phyloP scores from a whole-genome alignment of 1,140 invertebrate species.

The Papilio polytes region DNA sequence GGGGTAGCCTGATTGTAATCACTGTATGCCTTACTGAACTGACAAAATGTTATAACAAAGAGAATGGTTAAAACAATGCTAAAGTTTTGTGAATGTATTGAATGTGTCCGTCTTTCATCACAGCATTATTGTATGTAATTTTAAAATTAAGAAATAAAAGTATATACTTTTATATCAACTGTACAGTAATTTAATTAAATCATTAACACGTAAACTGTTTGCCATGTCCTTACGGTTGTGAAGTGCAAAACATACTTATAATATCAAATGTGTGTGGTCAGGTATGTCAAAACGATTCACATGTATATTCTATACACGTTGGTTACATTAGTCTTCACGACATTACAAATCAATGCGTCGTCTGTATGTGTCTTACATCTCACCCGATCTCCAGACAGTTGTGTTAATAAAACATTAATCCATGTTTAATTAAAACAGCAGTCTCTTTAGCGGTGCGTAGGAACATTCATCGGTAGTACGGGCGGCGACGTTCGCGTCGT shows the following conservation, averaged over 20 bases:
- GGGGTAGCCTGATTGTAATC: background rate
- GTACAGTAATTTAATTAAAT: too few relatives aligned
- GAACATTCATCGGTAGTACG: constrained; percentile 41
- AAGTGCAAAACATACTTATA: background rate
- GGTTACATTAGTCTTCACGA: background rate
- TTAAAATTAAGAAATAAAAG: too few relatives aligned
- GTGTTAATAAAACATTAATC: constrained; percentile 20
- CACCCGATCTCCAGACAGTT: background rate
- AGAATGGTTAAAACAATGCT: background rate
- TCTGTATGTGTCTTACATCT: constrained; percentile 14
- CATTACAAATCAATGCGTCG: constrained; percentile 19
- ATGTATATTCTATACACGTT: background rate
- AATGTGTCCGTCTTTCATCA: too few relatives aligned
- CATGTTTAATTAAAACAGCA: constrained; percentile 46
- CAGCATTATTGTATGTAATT: too few relatives aligned
- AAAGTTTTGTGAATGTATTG: too few relatives aligned
- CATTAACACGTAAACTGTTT: background rate
- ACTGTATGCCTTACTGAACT: background rate
- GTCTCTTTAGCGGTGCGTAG: constrained; percentile 37
- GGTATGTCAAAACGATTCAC: background rate
- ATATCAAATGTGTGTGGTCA: background rate
- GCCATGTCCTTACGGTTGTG: background rate
- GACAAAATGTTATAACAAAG: background rate
- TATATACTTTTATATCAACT: too few relatives aligned
- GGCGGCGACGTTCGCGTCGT: constrained; percentile 51